phyloP scores from a whole-genome alignment of 1,140 invertebrate species.

The Limonius californicus region DNA sequence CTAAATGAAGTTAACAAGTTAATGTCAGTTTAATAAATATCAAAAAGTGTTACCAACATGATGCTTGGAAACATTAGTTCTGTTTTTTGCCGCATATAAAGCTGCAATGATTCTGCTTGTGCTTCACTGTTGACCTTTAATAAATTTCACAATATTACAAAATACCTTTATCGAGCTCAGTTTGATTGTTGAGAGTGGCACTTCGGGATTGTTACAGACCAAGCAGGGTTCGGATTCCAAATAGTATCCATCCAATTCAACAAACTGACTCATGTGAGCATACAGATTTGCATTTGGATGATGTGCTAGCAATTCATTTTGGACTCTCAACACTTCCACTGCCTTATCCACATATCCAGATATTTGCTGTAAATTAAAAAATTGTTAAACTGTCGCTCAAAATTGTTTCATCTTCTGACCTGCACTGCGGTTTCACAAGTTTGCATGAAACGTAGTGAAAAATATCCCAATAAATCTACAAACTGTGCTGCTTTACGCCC shows the following conservation, averaged over 20 bases:
- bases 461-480: slow-evolving; percentile 90
- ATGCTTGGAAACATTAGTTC: too few species aligned
- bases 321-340: slow-evolving; percentile 75
- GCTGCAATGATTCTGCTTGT: too few species aligned
- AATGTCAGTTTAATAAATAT: too few species aligned
- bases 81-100: too few species aligned
- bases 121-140: too few species aligned
- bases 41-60: too few species aligned
- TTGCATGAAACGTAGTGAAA: slow-evolving; percentile 42
- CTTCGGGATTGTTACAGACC: slow-evolving; percentile 96
- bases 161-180: slow-evolving; percentile 79
- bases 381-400: too few species aligned
- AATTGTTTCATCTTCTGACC: too few species aligned
- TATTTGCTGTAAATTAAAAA: slow-evolving; percentile 51
- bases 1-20: too few species aligned
- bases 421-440: slow-evolving; percentile 25
- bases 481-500: slow-evolving; percentile 94
- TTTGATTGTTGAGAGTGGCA: slow-evolving; percentile 88
- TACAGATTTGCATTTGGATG: slow-evolving; percentile 95
- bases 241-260: slow-evolving; percentile 95
- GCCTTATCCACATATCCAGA: slow-evolving; percentile 80
- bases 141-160: too few species aligned
- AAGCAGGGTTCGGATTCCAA: slow-evolving; percentile 95
- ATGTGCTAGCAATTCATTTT: slow-evolving; percentile 82
- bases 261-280: slow-evolving; percentile 83